Evolutionary conservation across 2,113 vertebrate genomes (phyloP).

Genomic region (Mus pahari): DNA sequence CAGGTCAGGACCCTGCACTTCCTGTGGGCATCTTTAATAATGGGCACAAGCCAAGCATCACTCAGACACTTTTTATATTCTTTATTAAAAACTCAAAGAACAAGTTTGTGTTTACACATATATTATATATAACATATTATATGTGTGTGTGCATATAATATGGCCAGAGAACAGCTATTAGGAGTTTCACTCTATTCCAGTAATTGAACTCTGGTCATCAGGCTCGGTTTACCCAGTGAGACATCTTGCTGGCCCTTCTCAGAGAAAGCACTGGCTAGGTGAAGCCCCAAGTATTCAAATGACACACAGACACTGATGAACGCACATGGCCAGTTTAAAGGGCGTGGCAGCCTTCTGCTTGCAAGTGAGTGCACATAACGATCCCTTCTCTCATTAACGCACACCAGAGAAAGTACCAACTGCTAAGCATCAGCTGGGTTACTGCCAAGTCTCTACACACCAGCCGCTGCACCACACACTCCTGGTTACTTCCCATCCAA

Average conservation of each 20-base stretch:
- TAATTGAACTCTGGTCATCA: neutral
- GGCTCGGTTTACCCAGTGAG: neutral
- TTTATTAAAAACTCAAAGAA: neutral
- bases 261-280: neutral
- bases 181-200: neutral
- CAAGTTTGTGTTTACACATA: neutral
- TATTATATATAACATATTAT: no score
- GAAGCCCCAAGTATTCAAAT: neutral
- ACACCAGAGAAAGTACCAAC: neutral
- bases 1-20: neutral
- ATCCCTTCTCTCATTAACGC: neutral
- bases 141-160: neutral
- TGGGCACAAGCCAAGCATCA: neutral
- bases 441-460: neutral
- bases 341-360: neutral
- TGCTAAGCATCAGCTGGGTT: neutral
- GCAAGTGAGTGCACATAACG: neutral
- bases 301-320: neutral
- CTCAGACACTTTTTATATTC: conserved; percentile 4
- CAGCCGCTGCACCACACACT: neutral
- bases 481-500: neutral
- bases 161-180: neutral
- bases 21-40: neutral
- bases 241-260: neutral
- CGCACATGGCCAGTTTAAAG: neutral